phyloP scores from a whole-genome alignment of 1,140 invertebrate species.

The Apis cerana region DNA sequence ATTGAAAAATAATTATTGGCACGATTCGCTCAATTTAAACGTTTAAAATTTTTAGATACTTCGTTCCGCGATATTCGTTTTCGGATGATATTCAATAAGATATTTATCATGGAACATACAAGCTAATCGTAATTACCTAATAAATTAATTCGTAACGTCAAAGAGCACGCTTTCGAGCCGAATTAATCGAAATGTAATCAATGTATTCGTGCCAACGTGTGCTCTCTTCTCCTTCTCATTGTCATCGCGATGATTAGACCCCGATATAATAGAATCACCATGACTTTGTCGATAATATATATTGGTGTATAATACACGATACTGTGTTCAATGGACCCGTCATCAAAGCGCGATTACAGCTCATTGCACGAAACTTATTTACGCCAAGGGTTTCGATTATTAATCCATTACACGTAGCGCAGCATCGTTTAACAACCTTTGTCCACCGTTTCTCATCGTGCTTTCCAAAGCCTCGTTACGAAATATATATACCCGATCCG shows the following conservation, averaged over 20 bases:
- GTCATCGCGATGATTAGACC: background rate
- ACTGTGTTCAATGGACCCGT: background rate
- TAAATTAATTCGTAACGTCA: too few species aligned
- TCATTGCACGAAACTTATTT: background rate
- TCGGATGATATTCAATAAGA: too few species aligned
- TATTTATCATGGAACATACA: too few species aligned
- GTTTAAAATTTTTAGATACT: too few species aligned
- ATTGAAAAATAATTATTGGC: too few species aligned
- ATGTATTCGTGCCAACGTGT: too few species aligned
- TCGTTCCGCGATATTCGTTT: too few species aligned
- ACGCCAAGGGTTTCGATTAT: background rate
- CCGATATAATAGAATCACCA: background rate
- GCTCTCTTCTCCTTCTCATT: background rate
- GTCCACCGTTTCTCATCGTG: background rate
- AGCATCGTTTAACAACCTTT: background rate
- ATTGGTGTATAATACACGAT: background rate
- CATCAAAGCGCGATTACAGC: background rate
- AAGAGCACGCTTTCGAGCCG: too few species aligned
- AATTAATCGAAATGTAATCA: too few species aligned
- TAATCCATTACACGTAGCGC: constrained; percentile 16
- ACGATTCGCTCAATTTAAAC: too few species aligned
- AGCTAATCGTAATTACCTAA: too few species aligned
- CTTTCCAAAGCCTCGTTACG: background rate
- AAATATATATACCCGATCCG: too few species aligned
- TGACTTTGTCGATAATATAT: background rate